Conservation (phyloP, 2,888 invertebrate species). For the Rotaria socialis region DNA sequence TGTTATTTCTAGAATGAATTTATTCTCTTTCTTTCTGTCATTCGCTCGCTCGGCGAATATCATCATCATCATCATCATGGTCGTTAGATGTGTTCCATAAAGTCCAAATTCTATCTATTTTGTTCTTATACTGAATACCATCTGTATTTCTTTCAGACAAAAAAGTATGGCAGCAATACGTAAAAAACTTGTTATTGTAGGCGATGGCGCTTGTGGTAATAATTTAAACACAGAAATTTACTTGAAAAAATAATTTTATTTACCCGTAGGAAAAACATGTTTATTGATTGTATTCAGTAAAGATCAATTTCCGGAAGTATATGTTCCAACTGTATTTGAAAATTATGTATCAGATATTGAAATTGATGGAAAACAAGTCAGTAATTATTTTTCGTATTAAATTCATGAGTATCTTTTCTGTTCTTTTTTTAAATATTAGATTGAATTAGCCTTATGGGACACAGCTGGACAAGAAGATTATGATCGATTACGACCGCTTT, state of each 20-base stretch:
- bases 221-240: no score
- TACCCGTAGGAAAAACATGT: conserved; percentile 80
- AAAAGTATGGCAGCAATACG: conserved; percentile 75
- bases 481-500: conserved; percentile 86
- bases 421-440: conserved; percentile 65
- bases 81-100: no score
- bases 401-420: no score
- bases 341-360: conserved; percentile 99
- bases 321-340: conserved; percentile 99
- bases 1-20: no score
- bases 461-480: conserved; percentile 97
- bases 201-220: conserved; percentile 65
- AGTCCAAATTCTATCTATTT: no score
- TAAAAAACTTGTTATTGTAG: conserved; percentile 94
- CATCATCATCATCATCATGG: no score
- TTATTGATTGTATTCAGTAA: conserved; percentile 96
- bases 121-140: no score
- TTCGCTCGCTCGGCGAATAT: no score
- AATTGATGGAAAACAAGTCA: conserved; percentile 69
- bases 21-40: no score
- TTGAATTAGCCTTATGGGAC: conserved; percentile 71
- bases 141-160: no score
- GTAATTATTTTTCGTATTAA: no score
- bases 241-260: conserved; percentile 62
- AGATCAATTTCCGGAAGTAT: conserved; percentile 98